Conservation (phyloP, 2,113 vertebrate genomes). For the cattle (Bos taurus) region DNA sequence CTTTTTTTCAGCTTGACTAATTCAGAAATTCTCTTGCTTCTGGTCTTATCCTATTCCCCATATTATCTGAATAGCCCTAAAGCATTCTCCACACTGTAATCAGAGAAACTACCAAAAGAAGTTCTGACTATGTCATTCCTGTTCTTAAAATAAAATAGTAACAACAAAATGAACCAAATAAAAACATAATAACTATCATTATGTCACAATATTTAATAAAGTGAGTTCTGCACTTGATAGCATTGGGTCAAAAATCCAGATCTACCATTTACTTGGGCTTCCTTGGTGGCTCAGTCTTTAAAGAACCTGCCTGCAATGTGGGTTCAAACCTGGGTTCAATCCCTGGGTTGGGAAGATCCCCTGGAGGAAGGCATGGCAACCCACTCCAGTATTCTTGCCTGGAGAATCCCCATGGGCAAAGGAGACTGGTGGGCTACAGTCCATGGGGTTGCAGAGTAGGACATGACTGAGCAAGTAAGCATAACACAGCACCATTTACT, state of each 20-base stretch:
- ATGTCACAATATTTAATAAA: not conserved
- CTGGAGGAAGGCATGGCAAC: not conserved
- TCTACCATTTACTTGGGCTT: not conserved
- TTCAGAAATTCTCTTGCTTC: not conserved
- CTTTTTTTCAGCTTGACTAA: not conserved
- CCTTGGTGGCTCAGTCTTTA: not conserved
- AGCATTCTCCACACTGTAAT: not conserved
- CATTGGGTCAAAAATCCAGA: not conserved
- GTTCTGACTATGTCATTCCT: not conserved
- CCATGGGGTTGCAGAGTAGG: not conserved
- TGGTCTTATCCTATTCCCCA: not conserved
- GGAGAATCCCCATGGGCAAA: not conserved
- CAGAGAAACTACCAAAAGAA: not conserved
- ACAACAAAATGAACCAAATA: not conserved
- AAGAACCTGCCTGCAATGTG: not conserved
- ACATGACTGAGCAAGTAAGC: not conserved
- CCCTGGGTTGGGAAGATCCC: not conserved
- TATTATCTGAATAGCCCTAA: not conserved
- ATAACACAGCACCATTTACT: not conserved
- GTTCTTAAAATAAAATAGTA: conserved; percentile 10
- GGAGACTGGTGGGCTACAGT: fast-evolving
- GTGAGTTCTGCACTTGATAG: not conserved
- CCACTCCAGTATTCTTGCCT: not conserved
- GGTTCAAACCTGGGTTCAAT: not conserved
- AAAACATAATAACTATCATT: not conserved